Conservation (phyloP, 2,888 invertebrate species). For the Drosophila neonasuta region DNA sequence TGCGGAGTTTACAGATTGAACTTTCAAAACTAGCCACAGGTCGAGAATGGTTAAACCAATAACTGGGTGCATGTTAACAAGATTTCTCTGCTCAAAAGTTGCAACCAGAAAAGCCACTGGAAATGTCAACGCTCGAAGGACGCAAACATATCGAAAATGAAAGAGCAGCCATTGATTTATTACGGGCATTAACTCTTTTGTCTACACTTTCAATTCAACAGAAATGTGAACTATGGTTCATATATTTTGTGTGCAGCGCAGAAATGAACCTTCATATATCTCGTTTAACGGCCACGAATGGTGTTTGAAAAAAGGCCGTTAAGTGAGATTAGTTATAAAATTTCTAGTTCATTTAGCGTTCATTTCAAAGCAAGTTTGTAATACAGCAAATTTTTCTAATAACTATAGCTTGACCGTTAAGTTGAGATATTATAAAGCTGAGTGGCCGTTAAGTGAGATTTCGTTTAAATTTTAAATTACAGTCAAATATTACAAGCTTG, state of each 20-base stretch:
- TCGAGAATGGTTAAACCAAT: slow-evolving; percentile 19
- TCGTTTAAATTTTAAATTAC: too few species aligned
- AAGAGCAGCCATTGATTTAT: not conserved
- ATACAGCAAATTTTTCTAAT: too few species aligned
- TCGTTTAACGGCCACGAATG: too few species aligned
- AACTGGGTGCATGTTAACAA: slow-evolving; percentile 27
- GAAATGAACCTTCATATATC: not conserved
- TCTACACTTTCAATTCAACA: not conserved
- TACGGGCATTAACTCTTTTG: not conserved
- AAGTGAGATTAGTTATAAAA: too few species aligned
- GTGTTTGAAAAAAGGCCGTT: too few species aligned
- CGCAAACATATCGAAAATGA: slow-evolving; percentile 3
- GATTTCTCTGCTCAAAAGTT: slow-evolving; percentile 11
- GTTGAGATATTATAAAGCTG: too few species aligned
- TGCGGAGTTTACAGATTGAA: slow-evolving; percentile 7
- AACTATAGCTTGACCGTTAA: too few species aligned
- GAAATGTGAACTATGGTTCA: not conserved
- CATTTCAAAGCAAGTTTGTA: too few species aligned
- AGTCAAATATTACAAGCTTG: too few species aligned
- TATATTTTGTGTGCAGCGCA: not conserved
- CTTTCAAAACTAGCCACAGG: slow-evolving; percentile 22
- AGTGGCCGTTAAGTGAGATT: too few species aligned
- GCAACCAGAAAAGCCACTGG: slow-evolving; percentile 8
- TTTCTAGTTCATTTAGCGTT: too few species aligned
- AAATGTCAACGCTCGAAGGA: slow-evolving; percentile 3